These are phyloP conservation scores for Nomada ruficornis DNA, from an alignment of 2,888 invertebrate species.

Conservation along the genomic window DNA sequence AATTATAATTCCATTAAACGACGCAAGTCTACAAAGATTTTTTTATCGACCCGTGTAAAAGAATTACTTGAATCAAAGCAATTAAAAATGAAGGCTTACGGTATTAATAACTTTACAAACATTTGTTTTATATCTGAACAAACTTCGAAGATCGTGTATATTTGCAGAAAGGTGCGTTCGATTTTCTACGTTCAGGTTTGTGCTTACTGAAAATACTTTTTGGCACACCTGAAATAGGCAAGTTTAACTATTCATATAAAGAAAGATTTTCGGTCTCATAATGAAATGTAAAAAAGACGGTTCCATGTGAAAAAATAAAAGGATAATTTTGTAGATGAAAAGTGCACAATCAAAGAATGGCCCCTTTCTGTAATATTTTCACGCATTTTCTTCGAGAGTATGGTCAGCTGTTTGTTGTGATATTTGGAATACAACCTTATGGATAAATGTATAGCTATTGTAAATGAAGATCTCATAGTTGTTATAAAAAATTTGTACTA, in stretches of 20 bases:
- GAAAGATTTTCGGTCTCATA: not conserved
- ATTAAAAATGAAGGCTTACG: constrained; percentile 21
- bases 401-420: constrained; percentile 11
- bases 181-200: constrained; percentile 32
- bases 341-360: constrained; percentile 43
- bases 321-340: not conserved
- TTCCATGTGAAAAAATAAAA: constrained; percentile 1
- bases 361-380: constrained; percentile 57
- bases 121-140: constrained; percentile 24
- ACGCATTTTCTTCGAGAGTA: constrained; percentile 27
- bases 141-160: constrained; percentile 30
- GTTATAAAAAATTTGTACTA: constrained; percentile 56
- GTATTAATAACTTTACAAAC: constrained; percentile 20
- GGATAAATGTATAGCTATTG: constrained; percentile 30
- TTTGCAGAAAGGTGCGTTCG: constrained; percentile 48
- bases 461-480: constrained; percentile 49
- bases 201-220: constrained; percentile 42
- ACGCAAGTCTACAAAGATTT: not conserved
- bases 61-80: constrained; percentile 30
- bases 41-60: constrained; percentile 26
- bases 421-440: constrained; percentile 5
- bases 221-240: not conserved
- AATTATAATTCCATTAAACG: constrained; percentile 46
- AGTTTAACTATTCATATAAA: not conserved
- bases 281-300: not conserved